These are phyloP conservation scores for Solenopsis fugax DNA, from an alignment of 1,140 invertebrate species.

Conservation along the genomic window DNA sequence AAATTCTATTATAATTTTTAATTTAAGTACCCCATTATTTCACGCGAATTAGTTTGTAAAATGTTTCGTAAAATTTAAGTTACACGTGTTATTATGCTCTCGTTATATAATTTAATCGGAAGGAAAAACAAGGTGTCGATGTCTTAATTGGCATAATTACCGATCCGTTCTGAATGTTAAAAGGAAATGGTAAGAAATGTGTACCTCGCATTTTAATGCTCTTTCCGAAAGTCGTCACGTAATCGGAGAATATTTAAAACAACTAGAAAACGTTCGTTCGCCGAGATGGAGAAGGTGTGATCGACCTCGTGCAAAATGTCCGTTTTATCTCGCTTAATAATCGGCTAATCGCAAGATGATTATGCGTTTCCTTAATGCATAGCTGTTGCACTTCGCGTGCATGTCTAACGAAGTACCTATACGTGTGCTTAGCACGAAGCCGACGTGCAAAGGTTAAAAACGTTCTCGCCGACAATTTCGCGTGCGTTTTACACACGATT, in stretches of 20 bases:
- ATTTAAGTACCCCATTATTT: background rate
- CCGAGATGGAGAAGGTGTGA: background rate
- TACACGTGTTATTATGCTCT: background rate
- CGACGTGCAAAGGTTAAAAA: constrained; percentile 51
- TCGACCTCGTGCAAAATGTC: constrained; percentile 30
- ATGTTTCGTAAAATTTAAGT: background rate
- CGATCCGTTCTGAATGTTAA: background rate
- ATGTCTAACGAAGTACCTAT: constrained; percentile 2
- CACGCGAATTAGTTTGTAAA: background rate
- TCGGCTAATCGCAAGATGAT: constrained; percentile 32
- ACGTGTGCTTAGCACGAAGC: background rate
- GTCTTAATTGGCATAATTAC: background rate
- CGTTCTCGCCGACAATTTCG: constrained; percentile 27
- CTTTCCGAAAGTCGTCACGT: background rate
- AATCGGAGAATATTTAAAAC: background rate
- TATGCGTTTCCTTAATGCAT: constrained; percentile 32
- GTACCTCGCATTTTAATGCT: background rate
- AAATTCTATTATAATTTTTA: background rate
- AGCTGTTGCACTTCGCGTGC: constrained; percentile 44
- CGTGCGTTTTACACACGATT: background rate
- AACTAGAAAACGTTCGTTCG: background rate
- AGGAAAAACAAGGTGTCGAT: background rate
- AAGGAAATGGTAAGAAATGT: background rate
- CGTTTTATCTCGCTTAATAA: constrained; percentile 38
- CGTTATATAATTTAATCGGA: background rate